Evolutionary conservation across 2,797 vertebrate species (phyloP).

Genomic region (Anabas testudineus): DNA sequence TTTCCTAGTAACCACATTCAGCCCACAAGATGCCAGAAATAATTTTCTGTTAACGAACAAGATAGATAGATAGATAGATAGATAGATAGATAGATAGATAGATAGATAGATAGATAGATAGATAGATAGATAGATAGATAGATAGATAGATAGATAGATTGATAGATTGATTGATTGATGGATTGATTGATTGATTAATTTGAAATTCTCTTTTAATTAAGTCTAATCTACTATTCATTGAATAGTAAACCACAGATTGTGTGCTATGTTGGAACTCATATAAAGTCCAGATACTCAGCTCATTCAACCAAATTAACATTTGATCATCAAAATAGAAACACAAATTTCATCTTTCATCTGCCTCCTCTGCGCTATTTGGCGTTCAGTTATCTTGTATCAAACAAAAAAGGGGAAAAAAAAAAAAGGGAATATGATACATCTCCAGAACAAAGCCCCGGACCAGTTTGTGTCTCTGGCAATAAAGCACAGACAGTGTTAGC

Average conservation of each 20-base stretch:
- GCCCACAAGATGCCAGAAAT: conserved; percentile 28
- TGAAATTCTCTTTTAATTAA: conserved; percentile 69
- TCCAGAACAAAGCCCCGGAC: conserved; percentile 62
- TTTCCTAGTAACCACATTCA: conserved; percentile 49
- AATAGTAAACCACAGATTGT: conserved; percentile 54
- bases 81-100: conserved; percentile 31
- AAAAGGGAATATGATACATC: conserved; percentile 54
- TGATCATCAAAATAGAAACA: conserved; percentile 66
- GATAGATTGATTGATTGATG: conserved; percentile 35
- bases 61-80: conserved; percentile 30
- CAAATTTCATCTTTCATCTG: conserved; percentile 61
- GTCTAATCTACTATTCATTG: conserved; percentile 42
- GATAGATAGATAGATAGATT: conserved; percentile 39
- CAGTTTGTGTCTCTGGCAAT: conserved; percentile 69
- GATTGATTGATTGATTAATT: conserved; percentile 53
- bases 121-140: conserved; percentile 35
- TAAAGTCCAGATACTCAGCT: conserved; percentile 53
- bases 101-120: conserved; percentile 35
- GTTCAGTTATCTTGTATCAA: conserved; percentile 44
- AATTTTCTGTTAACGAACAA: conserved; percentile 9
- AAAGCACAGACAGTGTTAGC: conserved; percentile 66
- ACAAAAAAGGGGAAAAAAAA: conserved; percentile 6
- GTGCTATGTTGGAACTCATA: conserved; percentile 62
- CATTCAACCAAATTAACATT: conserved; percentile 59
- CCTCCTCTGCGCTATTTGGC: conserved; percentile 52